Evolutionary conservation across 1,140 invertebrate species (phyloP), one percentile per base, ranked within the genome.

Genomic region (Drosophila varians): DNA sequence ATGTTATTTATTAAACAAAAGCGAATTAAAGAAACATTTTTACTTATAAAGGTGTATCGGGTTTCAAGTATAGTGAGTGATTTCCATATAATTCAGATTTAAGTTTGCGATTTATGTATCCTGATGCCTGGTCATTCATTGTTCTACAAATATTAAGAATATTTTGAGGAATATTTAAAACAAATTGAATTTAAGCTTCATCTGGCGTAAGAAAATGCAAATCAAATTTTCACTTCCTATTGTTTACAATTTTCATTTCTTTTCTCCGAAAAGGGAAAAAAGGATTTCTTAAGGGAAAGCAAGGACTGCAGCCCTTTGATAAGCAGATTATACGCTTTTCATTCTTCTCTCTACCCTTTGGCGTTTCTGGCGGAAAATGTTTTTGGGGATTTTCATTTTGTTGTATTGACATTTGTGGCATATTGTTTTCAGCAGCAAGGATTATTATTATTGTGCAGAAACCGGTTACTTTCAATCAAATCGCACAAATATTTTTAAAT

Each of bases 311-410:
- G 54, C 51, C 57, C 55, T 58, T 69, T 79, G 76, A 86, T 84
- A 84, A 84, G 66, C 72, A 86, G 76, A 84, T 84, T 84, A 84
- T 84, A 60, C 38, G 75, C 70, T 62, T 73, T 66, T 45, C 48
- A 62, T 69, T 47, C 74, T 74, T 77, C 55, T 28, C 46, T 48
- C 36, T 26, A 16, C 34, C 43, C 61, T 14, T 34, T 28, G 28
- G 25, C 12, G 16, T 28, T 49, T 34, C 45, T 53, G 68, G 42
- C 40, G 26, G n/a, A 36, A 18, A 23, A 54, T 57, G 49, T 64
- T 75, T 75, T 49, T 9, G 36, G 8, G 57, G 21, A 52, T 58
- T 78, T 78, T 70, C 40, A 43, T 54, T 55, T 53, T 25, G 64
- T 60, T 26, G 51, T 48, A 71, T 75, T 71, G 78, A 80, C 77